These are phyloP conservation scores for Drosophila sordidapex DNA, from an alignment of 2,888 invertebrate species.

Conservation along the genomic window DNA sequence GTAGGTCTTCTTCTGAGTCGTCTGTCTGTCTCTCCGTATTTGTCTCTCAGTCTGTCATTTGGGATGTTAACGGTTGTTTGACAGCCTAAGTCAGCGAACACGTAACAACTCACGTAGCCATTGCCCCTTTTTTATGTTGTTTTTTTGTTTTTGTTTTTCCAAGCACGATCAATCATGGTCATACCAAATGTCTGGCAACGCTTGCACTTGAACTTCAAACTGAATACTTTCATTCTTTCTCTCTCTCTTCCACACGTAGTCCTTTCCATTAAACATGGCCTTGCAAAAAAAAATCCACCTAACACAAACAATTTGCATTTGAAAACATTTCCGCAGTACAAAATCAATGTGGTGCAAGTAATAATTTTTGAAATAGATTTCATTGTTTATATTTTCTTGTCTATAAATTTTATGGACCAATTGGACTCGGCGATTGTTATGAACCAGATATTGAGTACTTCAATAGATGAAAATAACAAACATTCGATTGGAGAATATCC, in stretches of 20 bases:
- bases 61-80: conserved; percentile 40
- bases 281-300: neutral
- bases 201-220: conserved; percentile 52
- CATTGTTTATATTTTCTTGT: conserved; percentile 28
- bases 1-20: conserved; percentile 19
- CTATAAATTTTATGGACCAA: conserved; percentile 23
- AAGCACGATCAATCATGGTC: conserved; percentile 29
- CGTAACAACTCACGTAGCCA: conserved; percentile 45
- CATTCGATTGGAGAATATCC: neutral
- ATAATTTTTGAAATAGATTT: conserved; percentile 22
- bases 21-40: neutral
- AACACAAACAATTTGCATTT: conserved; percentile 5
- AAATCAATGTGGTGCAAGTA: conserved; percentile 9
- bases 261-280: conserved; percentile 12
- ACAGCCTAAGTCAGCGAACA: conserved; percentile 31
- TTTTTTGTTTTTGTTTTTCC: conserved; percentile 3
- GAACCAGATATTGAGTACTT: neutral
- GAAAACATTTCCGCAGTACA: conserved; percentile 51
- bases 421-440: conserved; percentile 1
- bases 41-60: conserved; percentile 1
- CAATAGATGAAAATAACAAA: neutral
- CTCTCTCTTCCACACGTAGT: neutral
- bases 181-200: conserved; percentile 13
- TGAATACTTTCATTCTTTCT: conserved; percentile 7
- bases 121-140: neutral